A percentile compares a stretch with the other conserved stretches of the same genome.
These are phyloP conservation scores for Chrysotoxum bicinctum DNA, from an alignment of 2,888 invertebrate genomes.

Conservation along the genomic window DNA sequence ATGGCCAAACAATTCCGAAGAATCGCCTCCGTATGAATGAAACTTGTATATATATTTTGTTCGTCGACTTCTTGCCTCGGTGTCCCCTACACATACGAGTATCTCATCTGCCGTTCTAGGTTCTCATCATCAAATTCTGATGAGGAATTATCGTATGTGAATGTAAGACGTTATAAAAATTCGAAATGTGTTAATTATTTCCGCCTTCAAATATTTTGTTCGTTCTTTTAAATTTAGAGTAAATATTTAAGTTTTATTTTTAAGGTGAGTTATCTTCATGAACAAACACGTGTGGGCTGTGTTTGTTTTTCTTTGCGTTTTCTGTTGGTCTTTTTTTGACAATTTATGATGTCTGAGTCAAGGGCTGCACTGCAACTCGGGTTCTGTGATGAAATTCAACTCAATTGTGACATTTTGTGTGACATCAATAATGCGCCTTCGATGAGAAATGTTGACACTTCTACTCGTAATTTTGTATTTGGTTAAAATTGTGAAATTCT, in stretches of 20 bases:
- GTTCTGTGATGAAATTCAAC: not conserved
- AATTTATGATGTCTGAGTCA: not conserved
- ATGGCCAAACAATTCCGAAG: slow-evolving; percentile 37
- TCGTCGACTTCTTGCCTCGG: not conserved
- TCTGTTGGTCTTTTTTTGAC: slow-evolving; percentile 11
- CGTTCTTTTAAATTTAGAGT: not conserved
- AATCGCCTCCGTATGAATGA: slow-evolving; percentile 51
- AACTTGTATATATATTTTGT: slow-evolving; percentile 27
- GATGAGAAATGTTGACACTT: not conserved
- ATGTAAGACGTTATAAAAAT: slow-evolving; percentile 36
- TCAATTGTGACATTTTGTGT: not conserved
- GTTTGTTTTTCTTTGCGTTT: not conserved
- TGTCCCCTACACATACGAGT: too few relatives aligned
- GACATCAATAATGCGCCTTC: too few relatives aligned
- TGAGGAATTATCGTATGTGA: slow-evolving; percentile 6
- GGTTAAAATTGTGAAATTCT: not conserved
- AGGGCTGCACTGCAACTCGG: not conserved
- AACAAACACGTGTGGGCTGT: not conserved
- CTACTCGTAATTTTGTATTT: not conserved
- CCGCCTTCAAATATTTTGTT: slow-evolving; percentile 25
- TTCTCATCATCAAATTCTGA: slow-evolving; percentile 1
- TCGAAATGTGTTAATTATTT: slow-evolving; percentile 50
- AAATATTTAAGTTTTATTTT: slow-evolving; percentile 34
- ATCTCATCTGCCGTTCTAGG: not conserved
- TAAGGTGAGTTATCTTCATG: slow-evolving; percentile 23